Evolutionary conservation across 2,888 invertebrate species (phyloP), one percentile per base, ranked within the genome.

Genomic region (Pseudococcus jackbeardsleyi): DNA sequence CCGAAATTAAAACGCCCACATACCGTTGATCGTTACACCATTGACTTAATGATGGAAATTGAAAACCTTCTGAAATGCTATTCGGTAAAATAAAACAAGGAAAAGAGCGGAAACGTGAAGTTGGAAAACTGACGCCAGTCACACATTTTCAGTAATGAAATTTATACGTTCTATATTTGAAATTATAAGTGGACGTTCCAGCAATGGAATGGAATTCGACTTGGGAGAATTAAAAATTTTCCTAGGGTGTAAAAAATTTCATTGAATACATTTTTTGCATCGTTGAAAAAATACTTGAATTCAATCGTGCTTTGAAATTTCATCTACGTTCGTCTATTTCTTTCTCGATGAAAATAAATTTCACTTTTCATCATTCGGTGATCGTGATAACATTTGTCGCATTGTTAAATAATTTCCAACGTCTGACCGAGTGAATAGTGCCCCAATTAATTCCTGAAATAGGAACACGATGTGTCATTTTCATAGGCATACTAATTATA

Each of bases 21-120:
- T 22, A 22, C 4, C 22, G 19, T 9, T 64, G 64, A 64, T 64
- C 64, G 64, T 64, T 19, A 64, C 64, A 64, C 9, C 64, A 22
- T 64, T 64, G 22, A 64, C 64, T 64, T 64, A 64, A 64, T 64
- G 64, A 64, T 64, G 11, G 64, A 64, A 64, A 64, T 64, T 64
- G 64, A 64, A 64, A 64, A 64, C 64, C 64, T 15, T 64, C 9
- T 15, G 64, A 64, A 22, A 64, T 11, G 3, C 64, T 19, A n/a
- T 22, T 64, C 6, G 15, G 19, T 64, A 22, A 64, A 64, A 64
- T 64, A 64, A 64, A 22, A 64, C 11, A 3, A 64, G 64, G 64
- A 22, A 64, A 22, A 64, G 12, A 64, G 26, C 26, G 64, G 12
- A 22, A 22, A 64, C 9, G 9, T 19, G 64, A 22, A 22, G 64